phyloP scores from a whole-genome alignment of 2,797 vertebrate species.

The Leptoclinus maculatus region DNA sequence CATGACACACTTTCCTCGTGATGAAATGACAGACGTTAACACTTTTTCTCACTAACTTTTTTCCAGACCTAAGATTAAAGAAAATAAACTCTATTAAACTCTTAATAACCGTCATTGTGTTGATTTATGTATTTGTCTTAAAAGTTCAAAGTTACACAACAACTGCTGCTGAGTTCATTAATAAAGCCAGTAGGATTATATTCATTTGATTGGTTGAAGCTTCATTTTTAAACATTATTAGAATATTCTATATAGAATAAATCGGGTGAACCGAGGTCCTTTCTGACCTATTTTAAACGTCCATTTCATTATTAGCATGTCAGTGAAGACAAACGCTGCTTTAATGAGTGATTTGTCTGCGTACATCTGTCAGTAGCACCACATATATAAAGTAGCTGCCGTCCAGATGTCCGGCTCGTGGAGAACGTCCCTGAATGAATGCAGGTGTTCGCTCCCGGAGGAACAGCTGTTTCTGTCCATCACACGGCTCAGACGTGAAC shows the following conservation, averaged over 20 bases:
- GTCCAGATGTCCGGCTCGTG: conserved; percentile 53
- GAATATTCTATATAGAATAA: too few species aligned
- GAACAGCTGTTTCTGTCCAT: conserved; percentile 47
- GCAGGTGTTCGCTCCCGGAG: conserved; percentile 59
- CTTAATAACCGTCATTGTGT: neutral
- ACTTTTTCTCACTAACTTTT: neutral
- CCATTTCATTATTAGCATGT: conserved; percentile 7
- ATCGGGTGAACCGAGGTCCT: neutral
- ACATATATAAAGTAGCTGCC: conserved; percentile 62
- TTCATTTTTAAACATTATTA: neutral
- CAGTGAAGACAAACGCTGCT: conserved; percentile 28
- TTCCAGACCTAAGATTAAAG: neutral
- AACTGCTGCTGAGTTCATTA: neutral
- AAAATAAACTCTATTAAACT: neutral
- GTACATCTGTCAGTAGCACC: conserved; percentile 63
- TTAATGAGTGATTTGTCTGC: conserved; percentile 34
- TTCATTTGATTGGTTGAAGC: neutral
- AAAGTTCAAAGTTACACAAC: neutral
- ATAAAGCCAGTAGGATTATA: neutral
- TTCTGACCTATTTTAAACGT: neutral
- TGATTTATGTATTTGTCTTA: neutral
- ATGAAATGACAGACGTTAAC: neutral
- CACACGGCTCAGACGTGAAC: conserved; percentile 31
- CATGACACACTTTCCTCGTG: neutral
- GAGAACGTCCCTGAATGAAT: conserved; percentile 33